Evolutionary conservation across 2,888 invertebrate species (phyloP).

Genomic region (Caenorhabditis panamensis): DNA sequence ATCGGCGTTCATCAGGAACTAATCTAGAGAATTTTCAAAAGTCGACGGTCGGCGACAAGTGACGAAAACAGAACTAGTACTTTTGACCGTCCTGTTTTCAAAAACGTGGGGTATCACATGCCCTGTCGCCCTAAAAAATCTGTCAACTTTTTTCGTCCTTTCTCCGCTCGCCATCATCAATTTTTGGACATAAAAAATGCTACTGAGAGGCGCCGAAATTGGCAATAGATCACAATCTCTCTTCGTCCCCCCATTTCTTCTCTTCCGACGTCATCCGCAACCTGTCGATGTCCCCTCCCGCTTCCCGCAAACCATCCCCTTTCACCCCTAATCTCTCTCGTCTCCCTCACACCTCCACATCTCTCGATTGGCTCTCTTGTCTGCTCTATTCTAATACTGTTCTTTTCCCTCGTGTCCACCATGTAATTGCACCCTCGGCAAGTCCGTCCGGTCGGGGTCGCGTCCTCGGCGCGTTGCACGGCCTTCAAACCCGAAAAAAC

Average conservation of each 20-base stretch:
- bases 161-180: constrained; percentile 21
- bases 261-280: constrained; percentile 48
- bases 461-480: constrained; percentile 21
- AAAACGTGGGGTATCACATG: constrained; percentile 27
- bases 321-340: constrained; percentile 2
- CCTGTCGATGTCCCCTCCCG: constrained; percentile 26
- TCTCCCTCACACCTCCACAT: not conserved
- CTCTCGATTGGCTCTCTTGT: constrained; percentile 22
- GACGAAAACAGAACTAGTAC: not conserved
- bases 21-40: not conserved
- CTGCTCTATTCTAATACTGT: constrained; percentile 8
- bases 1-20: too few species aligned
- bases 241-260: not conserved
- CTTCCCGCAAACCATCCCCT: not conserved
- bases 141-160: constrained; percentile 32
- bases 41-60: not conserved
- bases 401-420: not conserved
- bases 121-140: constrained; percentile 18
- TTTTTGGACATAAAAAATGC: constrained; percentile 21
- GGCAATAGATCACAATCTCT: constrained; percentile 47
- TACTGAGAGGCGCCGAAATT: constrained; percentile 1
- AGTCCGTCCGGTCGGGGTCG: constrained; percentile 7
- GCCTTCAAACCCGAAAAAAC: constrained; percentile 50
- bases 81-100: constrained; percentile 9
- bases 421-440: not conserved